These are phyloP conservation scores for Empis livida DNA, from an alignment of 2,888 invertebrate species.

Conservation along the genomic window DNA sequence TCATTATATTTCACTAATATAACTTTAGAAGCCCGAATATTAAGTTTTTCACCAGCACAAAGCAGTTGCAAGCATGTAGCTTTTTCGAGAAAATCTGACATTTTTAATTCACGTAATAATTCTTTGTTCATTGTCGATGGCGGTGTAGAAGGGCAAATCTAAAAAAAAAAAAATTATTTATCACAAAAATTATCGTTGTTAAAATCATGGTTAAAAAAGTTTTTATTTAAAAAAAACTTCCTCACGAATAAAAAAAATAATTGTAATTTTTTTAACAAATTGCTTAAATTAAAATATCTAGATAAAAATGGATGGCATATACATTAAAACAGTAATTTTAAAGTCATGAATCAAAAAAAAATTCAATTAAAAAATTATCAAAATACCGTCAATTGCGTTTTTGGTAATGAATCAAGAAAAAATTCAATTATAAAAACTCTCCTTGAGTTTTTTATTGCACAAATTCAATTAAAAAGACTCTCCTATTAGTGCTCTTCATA, in stretches of 20 bases:
- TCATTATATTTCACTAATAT: slow-evolving; percentile 74
- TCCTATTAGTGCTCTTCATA: no score
- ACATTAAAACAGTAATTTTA: no score
- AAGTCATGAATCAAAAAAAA: no score
- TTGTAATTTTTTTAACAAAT: background rate
- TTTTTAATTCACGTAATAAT: slow-evolving; percentile 55
- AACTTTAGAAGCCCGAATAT: slow-evolving; percentile 67
- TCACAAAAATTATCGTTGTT: background rate
- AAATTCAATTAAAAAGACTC: no score
- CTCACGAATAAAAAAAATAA: background rate
- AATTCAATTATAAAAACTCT: no score
- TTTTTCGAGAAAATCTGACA: slow-evolving; percentile 66
- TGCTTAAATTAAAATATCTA: no score
- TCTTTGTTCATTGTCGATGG: slow-evolving; percentile 21
- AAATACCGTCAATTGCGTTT: no score
- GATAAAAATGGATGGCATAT: no score
- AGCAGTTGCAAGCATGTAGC: slow-evolving; percentile 68
- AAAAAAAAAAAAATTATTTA: slow-evolving; percentile 4
- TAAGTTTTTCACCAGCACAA: slow-evolving; percentile 65
- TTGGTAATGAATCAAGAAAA: no score
- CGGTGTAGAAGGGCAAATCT: slow-evolving; percentile 33
- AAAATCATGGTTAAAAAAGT: no score
- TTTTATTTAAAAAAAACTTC: background rate
- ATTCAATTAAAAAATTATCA: no score
- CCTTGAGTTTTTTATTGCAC: no score